Percentiles rank a stretch among this genome's conserved stretches.
These are phyloP conservation scores for Knipowitschia caucasica DNA, from an alignment of 2,797 vertebrate species.

Conservation along the genomic window DNA sequence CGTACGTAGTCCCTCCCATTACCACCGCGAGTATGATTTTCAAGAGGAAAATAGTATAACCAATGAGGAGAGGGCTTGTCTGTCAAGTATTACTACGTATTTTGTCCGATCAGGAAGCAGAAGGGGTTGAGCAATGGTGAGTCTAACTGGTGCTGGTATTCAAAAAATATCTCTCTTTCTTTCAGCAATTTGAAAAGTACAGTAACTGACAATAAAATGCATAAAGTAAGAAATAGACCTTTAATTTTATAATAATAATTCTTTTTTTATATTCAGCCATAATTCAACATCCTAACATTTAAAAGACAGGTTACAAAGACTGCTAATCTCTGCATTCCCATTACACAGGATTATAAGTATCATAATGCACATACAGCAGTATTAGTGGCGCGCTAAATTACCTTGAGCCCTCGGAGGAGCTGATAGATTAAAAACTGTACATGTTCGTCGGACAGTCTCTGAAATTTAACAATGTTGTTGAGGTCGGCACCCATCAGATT, in stretches of 20 bases:
- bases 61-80: no score
- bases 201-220: no score
- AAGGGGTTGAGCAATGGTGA: no score
- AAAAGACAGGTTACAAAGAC: neutral
- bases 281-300: neutral
- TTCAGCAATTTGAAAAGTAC: no score
- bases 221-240: no score
- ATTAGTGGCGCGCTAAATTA: constrained; percentile 26
- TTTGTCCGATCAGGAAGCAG: no score
- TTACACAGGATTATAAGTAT: neutral
- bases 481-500: constrained; percentile 98
- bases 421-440: constrained; percentile 98
- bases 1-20: no score
- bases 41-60: no score
- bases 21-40: no score
- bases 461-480: constrained; percentile 98
- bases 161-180: no score
- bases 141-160: no score
- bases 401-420: constrained; percentile 94
- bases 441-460: constrained; percentile 93
- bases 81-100: no score
- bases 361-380: neutral
- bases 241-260: neutral
- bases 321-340: neutral
- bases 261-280: neutral